Conservation (phyloP, 2,888 invertebrate species). For the Chaetogeoica ovagalla region DNA sequence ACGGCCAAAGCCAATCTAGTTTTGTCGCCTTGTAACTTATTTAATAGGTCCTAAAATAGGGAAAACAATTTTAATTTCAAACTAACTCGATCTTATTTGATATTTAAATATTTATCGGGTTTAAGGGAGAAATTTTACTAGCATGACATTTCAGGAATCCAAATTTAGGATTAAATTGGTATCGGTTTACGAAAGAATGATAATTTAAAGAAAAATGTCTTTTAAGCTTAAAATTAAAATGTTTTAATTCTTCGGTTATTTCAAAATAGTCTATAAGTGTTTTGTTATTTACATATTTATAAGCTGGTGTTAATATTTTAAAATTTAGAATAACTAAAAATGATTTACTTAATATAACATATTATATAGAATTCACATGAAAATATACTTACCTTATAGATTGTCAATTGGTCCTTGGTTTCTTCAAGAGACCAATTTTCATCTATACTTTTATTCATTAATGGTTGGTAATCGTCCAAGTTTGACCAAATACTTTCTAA, state of each 20-base stretch:
- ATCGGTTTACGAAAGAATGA: no score
- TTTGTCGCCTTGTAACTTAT: conserved; percentile 87
- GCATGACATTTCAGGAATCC: no score
- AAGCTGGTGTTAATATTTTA: neutral
- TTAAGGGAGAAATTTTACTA: no score
- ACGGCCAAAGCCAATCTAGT: conserved; percentile 81
- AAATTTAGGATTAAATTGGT: no score
- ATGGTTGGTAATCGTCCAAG: conserved; percentile 75
- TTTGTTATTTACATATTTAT: neutral
- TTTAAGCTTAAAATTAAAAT: no score
- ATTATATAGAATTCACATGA: neutral
- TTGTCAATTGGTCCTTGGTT: conserved; percentile 62
- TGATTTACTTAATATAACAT: neutral
- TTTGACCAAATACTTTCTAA: conserved; percentile 82
- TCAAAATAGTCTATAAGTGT: no score
- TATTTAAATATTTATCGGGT: neutral
- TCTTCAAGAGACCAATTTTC: conserved; percentile 74
- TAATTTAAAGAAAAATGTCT: no score
- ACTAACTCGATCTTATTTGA: neutral
- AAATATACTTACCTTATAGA: conserved; percentile 30
- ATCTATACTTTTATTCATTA: conserved; percentile 74
- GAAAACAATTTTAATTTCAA: neutral
- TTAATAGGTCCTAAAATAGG: conserved; percentile 68
- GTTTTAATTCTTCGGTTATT: no score
- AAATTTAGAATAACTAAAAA: neutral